Percentiles rank a stretch among this genome's conserved stretches.
These are phyloP conservation scores for Molossus molossus DNA, from an alignment of 2,797 vertebrate species.

Conservation along the genomic window DNA sequence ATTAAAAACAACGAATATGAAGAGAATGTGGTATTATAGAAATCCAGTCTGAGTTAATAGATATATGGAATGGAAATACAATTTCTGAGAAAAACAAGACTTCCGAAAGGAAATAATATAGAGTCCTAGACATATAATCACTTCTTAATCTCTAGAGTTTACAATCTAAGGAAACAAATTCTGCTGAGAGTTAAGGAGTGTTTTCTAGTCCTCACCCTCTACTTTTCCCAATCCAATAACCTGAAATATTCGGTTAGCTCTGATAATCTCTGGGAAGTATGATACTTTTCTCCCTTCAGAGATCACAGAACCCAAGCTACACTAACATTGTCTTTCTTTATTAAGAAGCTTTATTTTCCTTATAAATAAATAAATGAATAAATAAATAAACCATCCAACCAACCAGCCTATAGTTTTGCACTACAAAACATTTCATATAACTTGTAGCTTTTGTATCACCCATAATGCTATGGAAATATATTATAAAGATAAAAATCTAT, in stretches of 20 bases:
- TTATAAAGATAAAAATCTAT: background rate
- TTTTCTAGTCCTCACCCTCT: background rate
- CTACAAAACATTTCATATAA: background rate
- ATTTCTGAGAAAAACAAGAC: constrained; percentile 37
- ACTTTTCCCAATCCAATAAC: background rate
- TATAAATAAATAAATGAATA: background rate
- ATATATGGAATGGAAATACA: background rate
- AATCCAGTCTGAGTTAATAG: background rate
- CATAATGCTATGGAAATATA: background rate
- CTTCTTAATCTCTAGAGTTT: background rate
- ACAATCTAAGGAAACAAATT: background rate
- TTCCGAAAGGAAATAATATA: background rate
- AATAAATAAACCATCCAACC: background rate
- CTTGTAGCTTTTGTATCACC: background rate
- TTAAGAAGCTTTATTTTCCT: constrained; percentile 39
- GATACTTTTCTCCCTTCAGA: background rate
- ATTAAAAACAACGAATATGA: background rate
- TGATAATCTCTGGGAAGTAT: background rate
- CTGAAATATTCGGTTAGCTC: background rate
- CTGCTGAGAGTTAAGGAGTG: background rate
- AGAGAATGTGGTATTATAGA: background rate
- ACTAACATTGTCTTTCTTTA: background rate
- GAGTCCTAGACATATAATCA: background rate
- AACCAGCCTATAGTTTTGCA: background rate
- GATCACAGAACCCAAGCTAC: background rate